A percentile compares a stretch with the other conserved stretches of the same genome.
These are phyloP conservation scores for Ladona fulva DNA, from an alignment of 1,140 invertebrate genomes.

Conservation along the genomic window DNA sequence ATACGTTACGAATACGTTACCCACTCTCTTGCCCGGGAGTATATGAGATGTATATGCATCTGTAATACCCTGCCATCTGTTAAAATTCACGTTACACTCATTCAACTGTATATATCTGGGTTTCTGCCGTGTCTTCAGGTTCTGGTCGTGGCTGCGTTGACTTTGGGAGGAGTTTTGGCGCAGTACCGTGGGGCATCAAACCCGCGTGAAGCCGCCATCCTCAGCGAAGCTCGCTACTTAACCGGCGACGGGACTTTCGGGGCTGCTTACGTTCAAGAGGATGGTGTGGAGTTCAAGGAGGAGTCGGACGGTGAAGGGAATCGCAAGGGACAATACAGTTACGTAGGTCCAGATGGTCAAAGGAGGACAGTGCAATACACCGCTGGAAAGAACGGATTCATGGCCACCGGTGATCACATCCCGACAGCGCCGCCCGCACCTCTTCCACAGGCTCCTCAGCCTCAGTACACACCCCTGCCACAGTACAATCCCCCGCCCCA, in stretches of 20 bases:
- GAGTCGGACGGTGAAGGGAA: slow-evolving; percentile 73
- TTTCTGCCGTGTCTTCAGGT: slow-evolving; percentile 33
- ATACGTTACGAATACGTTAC: no score
- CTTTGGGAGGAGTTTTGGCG: slow-evolving; percentile 38
- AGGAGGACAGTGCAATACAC: slow-evolving; percentile 72
- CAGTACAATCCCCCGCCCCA: slow-evolving; percentile 33
- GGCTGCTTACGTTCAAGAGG: slow-evolving; percentile 72
- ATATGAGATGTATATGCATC: no score
- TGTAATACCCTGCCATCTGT: no score
- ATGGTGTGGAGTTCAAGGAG: slow-evolving; percentile 83
- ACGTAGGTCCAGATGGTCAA: slow-evolving; percentile 74
- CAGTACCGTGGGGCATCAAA: slow-evolving; percentile 44
- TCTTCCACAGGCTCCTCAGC: slow-evolving; percentile 40
- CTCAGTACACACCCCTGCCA: slow-evolving; percentile 32
- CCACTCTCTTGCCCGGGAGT: no score
- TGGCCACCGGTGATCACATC: slow-evolving; percentile 68
- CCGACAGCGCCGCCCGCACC: slow-evolving; percentile 56
- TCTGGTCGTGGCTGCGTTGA: slow-evolving; percentile 48
- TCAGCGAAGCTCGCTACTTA: slow-evolving; percentile 69
- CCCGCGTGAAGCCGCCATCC: slow-evolving; percentile 57
- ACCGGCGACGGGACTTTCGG: slow-evolving; percentile 74
- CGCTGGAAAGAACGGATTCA: slow-evolving; percentile 69
- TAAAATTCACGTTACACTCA: no score
- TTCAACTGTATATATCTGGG: no score
- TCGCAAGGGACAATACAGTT: slow-evolving; percentile 73